Evolutionary conservation across 2,888 invertebrate genomes (phyloP).

Genomic region (Brenthis daphne): DNA sequence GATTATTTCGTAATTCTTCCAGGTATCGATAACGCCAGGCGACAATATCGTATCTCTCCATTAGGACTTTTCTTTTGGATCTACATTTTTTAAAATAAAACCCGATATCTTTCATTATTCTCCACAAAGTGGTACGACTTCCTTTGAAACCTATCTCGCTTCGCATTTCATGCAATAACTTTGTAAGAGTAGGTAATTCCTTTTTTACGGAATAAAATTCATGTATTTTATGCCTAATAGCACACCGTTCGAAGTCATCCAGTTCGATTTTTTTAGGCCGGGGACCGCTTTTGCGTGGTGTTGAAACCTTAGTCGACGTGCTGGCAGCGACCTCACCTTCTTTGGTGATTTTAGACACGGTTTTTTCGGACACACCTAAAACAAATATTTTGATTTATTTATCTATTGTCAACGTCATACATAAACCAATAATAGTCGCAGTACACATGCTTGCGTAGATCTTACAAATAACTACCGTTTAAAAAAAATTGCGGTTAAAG

Average conservation of each 20-base stretch:
- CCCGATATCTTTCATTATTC: constrained; percentile 9
- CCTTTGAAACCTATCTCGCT: constrained; percentile 15
- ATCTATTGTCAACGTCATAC: not conserved
- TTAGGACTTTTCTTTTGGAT: constrained; percentile 9
- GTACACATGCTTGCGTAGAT: constrained; percentile 4
- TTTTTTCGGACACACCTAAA: constrained; percentile 9
- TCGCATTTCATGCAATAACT: constrained; percentile 14
- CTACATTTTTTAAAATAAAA: constrained; percentile 14
- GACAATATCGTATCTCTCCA: constrained; percentile 14
- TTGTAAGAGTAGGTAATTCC: constrained; percentile 11
- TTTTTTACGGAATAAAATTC: constrained; percentile 15
- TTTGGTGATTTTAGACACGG: constrained; percentile 9
- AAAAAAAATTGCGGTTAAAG: not conserved
- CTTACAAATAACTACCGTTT: constrained; percentile 1
- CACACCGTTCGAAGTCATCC: constrained; percentile 4
- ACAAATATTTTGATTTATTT: not conserved
- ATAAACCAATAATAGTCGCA: constrained; percentile 7
- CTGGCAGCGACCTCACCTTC: constrained; percentile 6
- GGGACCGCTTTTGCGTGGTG: constrained; percentile 3
- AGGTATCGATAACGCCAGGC: constrained; percentile 11
- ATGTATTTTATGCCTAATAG: constrained; percentile 7
- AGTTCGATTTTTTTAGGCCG: not conserved
- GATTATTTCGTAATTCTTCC: constrained; percentile 1
- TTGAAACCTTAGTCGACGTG: not conserved
- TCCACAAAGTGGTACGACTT: constrained; percentile 13